Evolutionary conservation across 2,113 vertebrate species (phyloP).

Genomic region (Dicaeum eximium): DNA sequence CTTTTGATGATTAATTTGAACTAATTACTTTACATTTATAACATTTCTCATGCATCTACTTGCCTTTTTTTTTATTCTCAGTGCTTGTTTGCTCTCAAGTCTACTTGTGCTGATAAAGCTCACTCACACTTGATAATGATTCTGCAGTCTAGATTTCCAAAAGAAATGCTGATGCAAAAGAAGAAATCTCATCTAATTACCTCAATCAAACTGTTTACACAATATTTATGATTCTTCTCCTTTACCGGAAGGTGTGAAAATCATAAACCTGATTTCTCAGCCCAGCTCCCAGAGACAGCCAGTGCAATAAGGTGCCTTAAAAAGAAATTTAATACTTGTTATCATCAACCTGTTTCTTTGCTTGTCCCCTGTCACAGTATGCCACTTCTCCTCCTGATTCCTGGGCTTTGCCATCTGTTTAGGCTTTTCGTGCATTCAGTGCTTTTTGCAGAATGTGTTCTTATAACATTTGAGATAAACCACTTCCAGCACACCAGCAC

Average conservation of each 20-base stretch:
- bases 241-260: not conserved
- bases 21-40: not conserved
- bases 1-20: not conserved
- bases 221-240: not conserved
- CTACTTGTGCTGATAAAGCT: not conserved
- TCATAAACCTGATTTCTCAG: not conserved
- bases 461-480: not conserved
- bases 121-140: not conserved
- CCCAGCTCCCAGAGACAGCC: not conserved
- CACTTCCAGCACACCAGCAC: not conserved
- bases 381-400: not conserved
- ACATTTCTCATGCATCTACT: not conserved
- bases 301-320: not conserved
- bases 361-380: not conserved
- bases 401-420: not conserved
- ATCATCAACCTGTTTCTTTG: not conserved
- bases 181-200: not conserved
- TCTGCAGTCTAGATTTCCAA: not conserved
- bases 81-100: not conserved
- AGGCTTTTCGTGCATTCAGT: not conserved
- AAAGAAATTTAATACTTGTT: not conserved
- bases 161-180: not conserved
- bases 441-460: not conserved
- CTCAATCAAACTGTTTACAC: not conserved
- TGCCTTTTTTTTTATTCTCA: not conserved